Percentiles rank a stretch among this genome's conserved stretches.
These are phyloP conservation scores for Actinostola sp. DNA, from an alignment of 92 coral and sea anemone genomes.

Conservation along the genomic window DNA sequence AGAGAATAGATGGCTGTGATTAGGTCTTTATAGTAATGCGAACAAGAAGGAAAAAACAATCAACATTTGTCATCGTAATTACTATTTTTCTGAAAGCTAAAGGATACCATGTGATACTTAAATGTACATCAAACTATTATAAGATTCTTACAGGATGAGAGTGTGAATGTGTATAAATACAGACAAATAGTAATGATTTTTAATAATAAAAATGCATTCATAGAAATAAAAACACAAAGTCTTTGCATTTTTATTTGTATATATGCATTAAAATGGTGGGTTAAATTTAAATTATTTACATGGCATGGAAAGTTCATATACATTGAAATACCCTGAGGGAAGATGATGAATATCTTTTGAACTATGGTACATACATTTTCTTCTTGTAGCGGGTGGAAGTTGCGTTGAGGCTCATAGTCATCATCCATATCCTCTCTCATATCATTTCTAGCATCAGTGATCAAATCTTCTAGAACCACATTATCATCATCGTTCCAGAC, in stretches of 20 bases:
- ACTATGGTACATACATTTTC: conserved; percentile 8
- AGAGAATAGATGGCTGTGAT: not conserved
- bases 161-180: too few relatives aligned
- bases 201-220: too few relatives aligned
- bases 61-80: not conserved
- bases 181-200: not conserved
- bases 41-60: not conserved
- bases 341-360: not conserved
- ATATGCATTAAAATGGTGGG: not conserved
- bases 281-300: conserved; percentile 13
- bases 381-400: too few relatives aligned
- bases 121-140: not conserved
- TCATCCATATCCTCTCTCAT: conserved; percentile 64
- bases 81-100: not conserved
- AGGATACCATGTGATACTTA: not conserved
- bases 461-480: conserved; percentile 50
- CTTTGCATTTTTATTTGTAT: not conserved
- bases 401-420: conserved; percentile 90
- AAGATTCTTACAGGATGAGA: not conserved
- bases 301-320: conserved; percentile 3
- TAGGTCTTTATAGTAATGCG: not conserved
- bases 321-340: conserved; percentile 23
- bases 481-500: conserved; percentile 88
- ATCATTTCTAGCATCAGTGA: conserved; percentile 40
- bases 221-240: too few relatives aligned